These are phyloP conservation scores for Calliopsis andreniformis DNA, from an alignment of 1,140 invertebrate species.

Conservation along the genomic window DNA sequence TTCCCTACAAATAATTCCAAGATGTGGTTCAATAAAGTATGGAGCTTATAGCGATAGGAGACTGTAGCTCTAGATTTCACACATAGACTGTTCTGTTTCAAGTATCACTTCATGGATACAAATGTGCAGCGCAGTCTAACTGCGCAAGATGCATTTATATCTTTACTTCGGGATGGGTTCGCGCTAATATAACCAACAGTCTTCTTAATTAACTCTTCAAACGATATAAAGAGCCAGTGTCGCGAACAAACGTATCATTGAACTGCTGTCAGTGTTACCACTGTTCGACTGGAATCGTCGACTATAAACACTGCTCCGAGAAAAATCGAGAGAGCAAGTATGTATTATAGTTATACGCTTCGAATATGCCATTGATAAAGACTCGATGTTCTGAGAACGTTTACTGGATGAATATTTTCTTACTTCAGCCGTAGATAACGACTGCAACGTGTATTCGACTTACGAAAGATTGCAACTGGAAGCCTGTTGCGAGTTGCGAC, in stretches of 20 bases:
- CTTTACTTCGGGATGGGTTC: too few relatives aligned
- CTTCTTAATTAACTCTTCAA: too few relatives aligned
- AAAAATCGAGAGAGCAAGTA: slow-evolving; percentile 4
- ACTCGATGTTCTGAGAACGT: slow-evolving; percentile 8
- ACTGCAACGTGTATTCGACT: slow-evolving; percentile 7
- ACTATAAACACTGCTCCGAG: neutral
- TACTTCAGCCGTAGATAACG: slow-evolving; percentile 18
- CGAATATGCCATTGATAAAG: slow-evolving; percentile 13
- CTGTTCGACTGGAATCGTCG: neutral
- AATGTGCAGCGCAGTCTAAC: too few relatives aligned
- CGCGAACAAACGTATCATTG: neutral
- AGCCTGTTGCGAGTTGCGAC: slow-evolving; percentile 14
- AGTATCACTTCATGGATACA: too few relatives aligned
- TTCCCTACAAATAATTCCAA: too few relatives aligned
- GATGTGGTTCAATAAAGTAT: too few relatives aligned
- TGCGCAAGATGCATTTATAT: too few relatives aligned
- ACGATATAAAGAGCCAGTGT: neutral
- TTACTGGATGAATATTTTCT: slow-evolving; percentile 7
- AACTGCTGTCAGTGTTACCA: too few relatives aligned
- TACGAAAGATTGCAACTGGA: slow-evolving; percentile 22
- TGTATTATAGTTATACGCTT: neutral
- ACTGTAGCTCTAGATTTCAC: too few relatives aligned
- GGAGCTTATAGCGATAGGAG: too few relatives aligned
- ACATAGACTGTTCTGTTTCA: too few relatives aligned
- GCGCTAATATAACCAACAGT: too few relatives aligned